Conservation (phyloP, 2,113 vertebrate species). For the Polyodon spathula region DNA sequence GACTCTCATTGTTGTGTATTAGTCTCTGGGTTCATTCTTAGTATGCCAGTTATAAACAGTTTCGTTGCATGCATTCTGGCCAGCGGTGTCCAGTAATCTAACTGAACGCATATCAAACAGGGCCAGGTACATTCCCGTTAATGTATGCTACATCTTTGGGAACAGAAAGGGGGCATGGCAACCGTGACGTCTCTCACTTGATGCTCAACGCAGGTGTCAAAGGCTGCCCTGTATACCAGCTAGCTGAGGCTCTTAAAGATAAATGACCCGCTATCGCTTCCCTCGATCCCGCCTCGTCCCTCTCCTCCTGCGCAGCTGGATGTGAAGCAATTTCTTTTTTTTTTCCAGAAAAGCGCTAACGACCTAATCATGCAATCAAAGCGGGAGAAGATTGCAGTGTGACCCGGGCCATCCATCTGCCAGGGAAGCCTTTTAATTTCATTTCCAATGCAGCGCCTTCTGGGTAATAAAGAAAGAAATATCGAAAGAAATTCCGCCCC, state of each 20-base stretch:
- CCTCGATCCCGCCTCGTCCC: slow-evolving; percentile 57
- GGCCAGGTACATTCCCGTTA: no score
- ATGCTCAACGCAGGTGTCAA: slow-evolving; percentile 54
- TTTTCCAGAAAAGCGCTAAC: slow-evolving; percentile 76
- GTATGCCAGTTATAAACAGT: no score
- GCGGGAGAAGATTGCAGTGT: slow-evolving; percentile 90
- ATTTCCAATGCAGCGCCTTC: slow-evolving; percentile 66
- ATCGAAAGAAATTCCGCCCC: slow-evolving; percentile 43
- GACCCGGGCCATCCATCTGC: slow-evolving; percentile 96
- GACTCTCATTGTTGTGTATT: no score
- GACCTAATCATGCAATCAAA: slow-evolving; percentile 99
- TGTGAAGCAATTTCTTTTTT: slow-evolving; percentile 88
- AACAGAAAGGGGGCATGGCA: background rate
- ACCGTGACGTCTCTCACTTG: background rate
- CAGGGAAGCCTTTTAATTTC: slow-evolving; percentile 78
- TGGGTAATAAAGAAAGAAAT: slow-evolving; percentile 53
- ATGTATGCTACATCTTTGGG: slow-evolving; percentile 4
- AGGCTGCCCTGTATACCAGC: slow-evolving; percentile 49
- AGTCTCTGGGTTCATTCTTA: no score
- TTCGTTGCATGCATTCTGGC: no score
- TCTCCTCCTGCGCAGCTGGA: slow-evolving; percentile 84
- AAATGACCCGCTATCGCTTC: slow-evolving; percentile 63
- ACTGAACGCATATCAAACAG: no score
- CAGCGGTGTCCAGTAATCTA: no score
- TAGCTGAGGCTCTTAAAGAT: slow-evolving; percentile 63